Base-by-base conservation (phyloP, 2,113 vertebrate genomes). In the Limanda limanda region DNA sequence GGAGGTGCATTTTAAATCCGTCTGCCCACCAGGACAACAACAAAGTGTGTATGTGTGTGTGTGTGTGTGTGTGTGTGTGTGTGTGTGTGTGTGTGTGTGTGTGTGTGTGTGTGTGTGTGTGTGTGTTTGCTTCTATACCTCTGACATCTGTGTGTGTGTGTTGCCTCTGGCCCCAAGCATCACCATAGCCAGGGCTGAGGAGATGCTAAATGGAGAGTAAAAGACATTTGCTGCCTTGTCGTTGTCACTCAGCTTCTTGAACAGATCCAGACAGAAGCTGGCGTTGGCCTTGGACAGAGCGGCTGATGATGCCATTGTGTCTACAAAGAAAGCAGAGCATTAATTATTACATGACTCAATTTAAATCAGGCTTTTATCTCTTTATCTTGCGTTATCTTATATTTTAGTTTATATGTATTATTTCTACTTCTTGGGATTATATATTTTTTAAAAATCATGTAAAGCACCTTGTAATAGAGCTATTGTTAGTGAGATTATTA, bases 181-280 rank as follows among this genome's bases (percentile, higher is more conserved):
- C 66, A 97, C 91, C 94, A 97, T 93, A 31, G 95, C 88, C 85
- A 98, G 79, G 13, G 96, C 94, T 15, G 94, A 88, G 31, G 96
- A 94, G 78, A 98, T 91, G 87, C 95, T 96, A 78, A 98, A 73
- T 0, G 96, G 95, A 3, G 96, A 97, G 63, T 86, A 96, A 83
- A 98, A 93, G 59, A 96, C 55, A 27, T 98, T 98, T 10, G 79
- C 90, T 0, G 45, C 76, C 42, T 86, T 77, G 31, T 92, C 83
- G 0, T 70, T 62, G 24, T 85, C 82, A 13, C 86, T 92, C 57
- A 98, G 81, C 81, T 95, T 92, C 84, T 89, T 93, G 83, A 96
- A 94, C 24, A 97, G 82, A 60, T 91, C 88, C 86, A 96, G 92
- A 73, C 81, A 92, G 87, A 99, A 97, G 56, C 84, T 79, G 58